Evolutionary conservation across 2,113 vertebrate genomes (phyloP), one percentile per base, ranked within the genome.

Genomic region (Protobothrops flavoviridis): DNA sequence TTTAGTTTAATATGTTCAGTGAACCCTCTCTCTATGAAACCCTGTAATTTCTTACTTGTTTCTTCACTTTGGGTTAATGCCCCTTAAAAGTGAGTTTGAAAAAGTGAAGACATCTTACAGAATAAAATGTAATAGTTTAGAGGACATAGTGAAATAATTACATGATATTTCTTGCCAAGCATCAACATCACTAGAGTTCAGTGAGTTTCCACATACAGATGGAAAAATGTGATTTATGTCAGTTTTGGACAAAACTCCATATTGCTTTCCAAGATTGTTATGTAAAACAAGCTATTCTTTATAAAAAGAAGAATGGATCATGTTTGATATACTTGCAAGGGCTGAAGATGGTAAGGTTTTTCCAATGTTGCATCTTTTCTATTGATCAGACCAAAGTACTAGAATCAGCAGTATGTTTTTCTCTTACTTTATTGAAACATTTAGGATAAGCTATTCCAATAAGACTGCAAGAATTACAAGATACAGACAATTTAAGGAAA

Each of bases 211-310:
- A 87, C 85, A 90, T 64, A 57, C 57, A 64, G 48, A 91, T 88
- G 86, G 85, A 43, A 91, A 90, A 91, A 81, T 56, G 21, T 91
- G 86, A 81, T 93, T 88, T 81, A 93, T 74, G 43, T 57, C 85
- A 81, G 61, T 61, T 48, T 91, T 88, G 90, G 93, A 91, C 85
- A 93, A 74, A 91, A 93, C 50, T 53, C 50, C 74, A 86, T 85
- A 39, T 29, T 90, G 57, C 56, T 55, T 90, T 93, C 92, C 92
- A 93, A 87, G 45, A 52, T 55, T 56, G 87, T 45, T 89, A 39
- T 57, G 39, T 57, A 59, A 53, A 91, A 93, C 33, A 93, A 88
- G 52, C 17, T 55, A 90, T 91, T 33, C 10, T 81, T 55, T 45
- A 5, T 39, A 61, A 92, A 81, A 93, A 3, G 4, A 53, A 61